Base-by-base conservation (phyloP, 2,113 vertebrate species). In the Cygnus atratus region DNA sequence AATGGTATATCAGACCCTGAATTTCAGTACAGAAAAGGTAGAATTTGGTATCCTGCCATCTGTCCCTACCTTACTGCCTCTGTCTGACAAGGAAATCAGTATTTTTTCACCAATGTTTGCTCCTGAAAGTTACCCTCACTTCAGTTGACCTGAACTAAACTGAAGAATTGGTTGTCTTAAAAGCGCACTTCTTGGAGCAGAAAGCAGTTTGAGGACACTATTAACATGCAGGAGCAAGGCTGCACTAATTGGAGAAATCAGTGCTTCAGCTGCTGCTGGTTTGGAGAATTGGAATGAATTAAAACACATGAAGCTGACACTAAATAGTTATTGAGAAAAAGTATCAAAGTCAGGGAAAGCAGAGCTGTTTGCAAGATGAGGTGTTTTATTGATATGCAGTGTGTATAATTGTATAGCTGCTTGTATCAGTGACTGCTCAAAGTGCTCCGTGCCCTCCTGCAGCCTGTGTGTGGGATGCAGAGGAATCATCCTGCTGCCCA, bases 161-260 rank as follows among this genome's bases (percentile, higher is more conserved):
- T 59, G 39, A 41, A 88, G 62, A 58, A 61, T 44, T 88, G 75
- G 71, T 76, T 92, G 80, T 81, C 10, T 41, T 44, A 41, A 37
- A 74, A 96, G 75, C 13, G 18, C 82, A 39, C 84, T 96, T 91
- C 93, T 91, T 22, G 21, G 59, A 78, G 85, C 71, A 94, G 48
- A 39, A 79, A 87, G 91, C 57, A 95, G 91, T 94, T 87, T 80
- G 55, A 91, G 91, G 96, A 57, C 78, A 73, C 92, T 55, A 76
- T 62, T 10, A 68, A 63, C 18, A 57, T 59, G 74, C 77, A 95
- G 77, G 71, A 91, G n/a, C 63, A 91, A 96, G 92, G 80, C 37
- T 89, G 83, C 61, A 58, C 91, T 97, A 96, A 97, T 92, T 97
- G 90, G 59, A 96, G 90, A 96, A 97, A 96, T 80, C 4, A 35